Conservation (phyloP, 2,888 invertebrate species). For the Cheilosia vulpina region DNA sequence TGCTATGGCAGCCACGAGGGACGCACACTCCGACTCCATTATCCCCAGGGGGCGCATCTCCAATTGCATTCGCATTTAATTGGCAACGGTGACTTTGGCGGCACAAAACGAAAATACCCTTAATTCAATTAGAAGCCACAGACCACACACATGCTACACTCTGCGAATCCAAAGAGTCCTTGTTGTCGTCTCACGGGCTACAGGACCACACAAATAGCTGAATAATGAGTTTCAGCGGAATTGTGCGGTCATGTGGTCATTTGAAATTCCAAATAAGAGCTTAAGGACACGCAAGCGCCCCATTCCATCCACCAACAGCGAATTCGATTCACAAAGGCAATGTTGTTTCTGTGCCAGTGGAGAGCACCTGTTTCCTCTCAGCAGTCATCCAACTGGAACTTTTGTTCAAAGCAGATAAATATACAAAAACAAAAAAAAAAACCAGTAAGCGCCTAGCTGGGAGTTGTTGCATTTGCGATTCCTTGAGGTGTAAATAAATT, state of each 20-base stretch:
- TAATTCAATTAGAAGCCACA: constrained; percentile 73
- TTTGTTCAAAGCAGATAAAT: constrained; percentile 25
- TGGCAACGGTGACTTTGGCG: constrained; percentile 72
- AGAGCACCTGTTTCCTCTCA: constrained; percentile 57
- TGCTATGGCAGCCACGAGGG: constrained; percentile 33
- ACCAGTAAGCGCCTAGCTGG: neutral
- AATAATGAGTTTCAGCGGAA: constrained; percentile 47
- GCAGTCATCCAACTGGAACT: constrained; percentile 37
- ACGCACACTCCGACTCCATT: constrained; percentile 35
- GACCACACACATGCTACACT: constrained; percentile 69
- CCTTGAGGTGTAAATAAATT: constrained; percentile 48
- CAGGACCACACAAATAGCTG: constrained; percentile 48
- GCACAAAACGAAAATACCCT: constrained; percentile 65
- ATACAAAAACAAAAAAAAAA: neutral
- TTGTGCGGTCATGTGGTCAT: constrained; percentile 57
- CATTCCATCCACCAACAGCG: neutral
- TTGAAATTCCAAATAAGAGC: constrained; percentile 57
- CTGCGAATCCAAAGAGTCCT: constrained; percentile 59
- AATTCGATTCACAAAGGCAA: constrained; percentile 6
- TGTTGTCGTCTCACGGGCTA: constrained; percentile 36
- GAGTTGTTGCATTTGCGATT: constrained; percentile 37
- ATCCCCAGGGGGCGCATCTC: constrained; percentile 45
- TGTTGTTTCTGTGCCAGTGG: constrained; percentile 14
- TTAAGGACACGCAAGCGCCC: constrained; percentile 34
- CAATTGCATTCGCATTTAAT: constrained; percentile 71